Evolutionary conservation across 2,888 invertebrate genomes (phyloP).

Genomic region (Eubasilissa splendida): DNA sequence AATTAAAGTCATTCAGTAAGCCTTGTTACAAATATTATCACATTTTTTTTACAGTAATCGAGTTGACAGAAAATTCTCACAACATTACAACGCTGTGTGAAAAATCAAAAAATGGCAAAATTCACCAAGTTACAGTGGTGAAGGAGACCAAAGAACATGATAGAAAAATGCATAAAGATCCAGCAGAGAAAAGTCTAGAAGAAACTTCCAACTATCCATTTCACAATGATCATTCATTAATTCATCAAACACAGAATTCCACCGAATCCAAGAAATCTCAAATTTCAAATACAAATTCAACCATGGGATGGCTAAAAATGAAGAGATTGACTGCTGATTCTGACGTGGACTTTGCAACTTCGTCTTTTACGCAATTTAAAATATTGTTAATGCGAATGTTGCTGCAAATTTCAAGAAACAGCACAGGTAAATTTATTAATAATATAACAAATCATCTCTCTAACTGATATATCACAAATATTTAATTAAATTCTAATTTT

Average conservation of each 20-base stretch:
- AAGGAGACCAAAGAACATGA: neutral
- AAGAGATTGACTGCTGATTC: constrained; percentile 67
- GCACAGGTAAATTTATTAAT: constrained; percentile 65
- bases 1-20: no score
- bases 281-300: constrained; percentile 66
- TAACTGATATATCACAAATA: no score
- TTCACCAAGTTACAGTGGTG: constrained; percentile 63
- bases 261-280: constrained; percentile 66
- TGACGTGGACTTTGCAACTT: constrained; percentile 68
- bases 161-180: constrained; percentile 18
- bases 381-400: constrained; percentile 75
- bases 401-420: constrained; percentile 74
- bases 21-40: no score
- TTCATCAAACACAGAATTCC: constrained; percentile 62
- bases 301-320: constrained; percentile 72
- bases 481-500: no score
- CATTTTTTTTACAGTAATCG: constrained; percentile 73
- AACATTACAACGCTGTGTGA: constrained; percentile 70
- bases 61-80: constrained; percentile 73
- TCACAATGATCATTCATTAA: constrained; percentile 55
- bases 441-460: no score
- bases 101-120: constrained; percentile 75
- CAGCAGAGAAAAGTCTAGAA: constrained; percentile 28
- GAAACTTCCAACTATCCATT: constrained; percentile 37
- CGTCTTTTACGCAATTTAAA: constrained; percentile 74